Conservation (phyloP, 2,888 invertebrate species). For the Cylindroiulus punctatus region DNA sequence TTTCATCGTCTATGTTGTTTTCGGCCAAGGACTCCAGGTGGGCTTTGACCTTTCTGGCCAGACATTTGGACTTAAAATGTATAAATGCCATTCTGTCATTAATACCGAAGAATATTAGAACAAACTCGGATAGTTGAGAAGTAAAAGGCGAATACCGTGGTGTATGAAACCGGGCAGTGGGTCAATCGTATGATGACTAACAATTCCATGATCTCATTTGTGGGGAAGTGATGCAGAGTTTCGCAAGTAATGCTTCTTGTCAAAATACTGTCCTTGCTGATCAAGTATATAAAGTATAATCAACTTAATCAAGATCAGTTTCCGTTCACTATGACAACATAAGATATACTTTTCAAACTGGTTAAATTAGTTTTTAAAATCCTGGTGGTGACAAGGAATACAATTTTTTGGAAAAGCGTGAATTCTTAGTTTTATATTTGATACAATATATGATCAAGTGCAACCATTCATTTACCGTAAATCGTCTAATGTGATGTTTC, state of each 20-base stretch:
- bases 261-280: constrained; percentile 34
- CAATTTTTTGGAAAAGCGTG: too few species aligned
- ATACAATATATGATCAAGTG: neutral
- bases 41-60: constrained; percentile 17
- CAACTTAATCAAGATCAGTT: too few species aligned
- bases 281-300: too few species aligned
- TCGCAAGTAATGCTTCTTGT: constrained; percentile 40
- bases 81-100: too few species aligned
- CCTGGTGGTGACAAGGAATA: too few species aligned
- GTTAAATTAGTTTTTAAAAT: too few species aligned
- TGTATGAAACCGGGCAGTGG: constrained; percentile 13
- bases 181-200: neutral
- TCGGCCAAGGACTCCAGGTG: neutral
- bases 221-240: neutral
- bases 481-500: constrained; percentile 39
- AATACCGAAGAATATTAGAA: too few species aligned
- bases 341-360: too few species aligned
- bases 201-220: constrained; percentile 24
- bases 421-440: neutral
- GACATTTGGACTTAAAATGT: constrained; percentile 47
- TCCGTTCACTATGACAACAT: too few species aligned
- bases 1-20: constrained; percentile 19
- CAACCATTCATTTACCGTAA: constrained; percentile 46
- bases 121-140: too few species aligned
- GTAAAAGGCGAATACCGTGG: neutral